Percentiles rank a stretch among this genome's conserved stretches.
Evolutionary conservation across 2,113 vertebrate species (phyloP).

Genomic region (Anolis sagrei): DNA sequence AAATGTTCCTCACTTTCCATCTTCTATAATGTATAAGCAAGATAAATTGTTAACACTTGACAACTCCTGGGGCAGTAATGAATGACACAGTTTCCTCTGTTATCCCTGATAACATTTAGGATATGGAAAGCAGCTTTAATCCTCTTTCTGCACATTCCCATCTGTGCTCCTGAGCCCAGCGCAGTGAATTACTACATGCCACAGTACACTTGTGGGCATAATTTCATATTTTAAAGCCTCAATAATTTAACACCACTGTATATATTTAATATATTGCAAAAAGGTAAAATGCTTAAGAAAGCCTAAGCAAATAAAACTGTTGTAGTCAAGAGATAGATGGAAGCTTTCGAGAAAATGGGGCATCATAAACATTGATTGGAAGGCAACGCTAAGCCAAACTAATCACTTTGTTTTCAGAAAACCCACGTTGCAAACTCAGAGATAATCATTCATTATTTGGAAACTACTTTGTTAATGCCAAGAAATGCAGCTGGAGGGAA

Average conservation of each 20-base stretch:
- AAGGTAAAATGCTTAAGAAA: conserved; percentile 63
- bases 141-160: conserved; percentile 68
- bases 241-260: conserved; percentile 55
- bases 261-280: conserved; percentile 68
- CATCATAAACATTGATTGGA: conserved; percentile 47
- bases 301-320: conserved; percentile 48
- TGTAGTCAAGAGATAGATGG: conserved; percentile 45
- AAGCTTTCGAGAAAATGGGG: conserved; percentile 40
- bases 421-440: conserved; percentile 47
- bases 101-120: conserved; percentile 73
- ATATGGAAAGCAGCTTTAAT: conserved; percentile 75
- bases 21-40: conserved; percentile 68
- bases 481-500: conserved; percentile 52
- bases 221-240: conserved; percentile 68
- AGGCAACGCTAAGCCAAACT: conserved; percentile 45
- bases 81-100: conserved; percentile 76
- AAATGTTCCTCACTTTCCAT: conserved; percentile 55
- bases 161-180: conserved; percentile 66
- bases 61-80: conserved; percentile 69
- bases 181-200: conserved; percentile 58
- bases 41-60: conserved; percentile 76
- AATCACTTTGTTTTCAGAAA: conserved; percentile 62
- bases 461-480: conserved; percentile 43
- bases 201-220: conserved; percentile 58
- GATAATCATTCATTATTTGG: conserved; percentile 65